Base-by-base conservation (phyloP, 2,888 invertebrate genomes). In the Ochropleura plecta region DNA sequence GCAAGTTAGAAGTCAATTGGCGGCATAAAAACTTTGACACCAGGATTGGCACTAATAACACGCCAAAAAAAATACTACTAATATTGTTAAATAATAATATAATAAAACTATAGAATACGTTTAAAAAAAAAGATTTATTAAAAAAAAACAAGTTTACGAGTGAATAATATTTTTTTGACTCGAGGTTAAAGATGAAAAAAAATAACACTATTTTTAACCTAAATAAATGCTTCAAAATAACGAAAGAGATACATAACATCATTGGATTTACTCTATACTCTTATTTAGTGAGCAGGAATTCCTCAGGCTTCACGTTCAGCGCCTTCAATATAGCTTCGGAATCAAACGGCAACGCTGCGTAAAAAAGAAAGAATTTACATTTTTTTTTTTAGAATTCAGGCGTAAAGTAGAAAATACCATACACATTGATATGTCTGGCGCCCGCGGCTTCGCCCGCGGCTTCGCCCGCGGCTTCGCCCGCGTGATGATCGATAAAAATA, bases 321-420 rank as follows among this genome's bases (percentile, higher is more conserved):
- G 95, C 95, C 60, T 91, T 92, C 79, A 95, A 79, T 79, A 95
- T 94, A 0, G 93, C 86, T 79, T 95, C 93, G 0, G 94, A 91
- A 40, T 93, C 93, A 73, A 90, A 91, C 0, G 95, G 95, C 30
- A 94, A 73, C 66, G 90, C 95, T 95, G 92, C 79, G 59, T 80
- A 82, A 79, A 70, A 14, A 55, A 53, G 20, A 16, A 0, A 1
- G n/a, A 30, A 57, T 49, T 42, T 48, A 20, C 6, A 14, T 20
- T 40, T 46, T 7, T n/a, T 16, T 18, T 18, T 18, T 12, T 30
- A 57, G 12, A 46, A n/a, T 63, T 63, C 16, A n/a, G 6, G 46
- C 44, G 20, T 18, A 3, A 44, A 3, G 8, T 40, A 40, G 18
- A 49, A 12, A n/a, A n/a, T 65, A n/a, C 1, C n/a, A 51, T 53